Evolutionary conservation across 2,113 vertebrate genomes (phyloP).

Genomic region (Ciconia boyciana): DNA sequence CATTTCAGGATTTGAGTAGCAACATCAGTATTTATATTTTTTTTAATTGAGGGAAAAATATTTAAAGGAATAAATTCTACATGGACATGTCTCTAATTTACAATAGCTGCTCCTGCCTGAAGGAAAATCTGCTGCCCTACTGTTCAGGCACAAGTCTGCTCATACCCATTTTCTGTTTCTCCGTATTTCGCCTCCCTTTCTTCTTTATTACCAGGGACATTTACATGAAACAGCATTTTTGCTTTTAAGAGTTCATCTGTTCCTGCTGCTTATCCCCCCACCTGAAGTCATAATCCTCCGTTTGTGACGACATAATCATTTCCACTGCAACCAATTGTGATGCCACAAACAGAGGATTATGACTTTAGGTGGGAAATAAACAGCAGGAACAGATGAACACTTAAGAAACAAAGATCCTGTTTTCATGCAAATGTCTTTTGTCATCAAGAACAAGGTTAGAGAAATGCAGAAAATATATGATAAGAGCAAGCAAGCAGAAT

Average conservation of each 20-base stretch:
- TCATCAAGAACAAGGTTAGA: conserved; percentile 47
- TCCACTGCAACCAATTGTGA: conserved; percentile 44
- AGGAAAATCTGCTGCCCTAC: conserved; percentile 35
- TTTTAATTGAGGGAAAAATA: neutral
- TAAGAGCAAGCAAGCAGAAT: conserved; percentile 49
- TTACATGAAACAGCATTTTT: conserved; percentile 43
- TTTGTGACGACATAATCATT: conserved; percentile 35
- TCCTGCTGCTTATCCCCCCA: conserved; percentile 43
- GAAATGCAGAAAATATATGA: conserved; percentile 39
- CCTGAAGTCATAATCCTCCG: conserved; percentile 52
- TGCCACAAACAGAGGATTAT: conserved; percentile 19
- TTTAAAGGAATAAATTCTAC: neutral
- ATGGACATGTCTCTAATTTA: neutral
- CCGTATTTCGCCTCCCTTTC: conserved; percentile 13
- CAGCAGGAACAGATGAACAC: conserved; percentile 53
- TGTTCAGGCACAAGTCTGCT: conserved; percentile 22
- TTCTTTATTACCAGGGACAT: conserved; percentile 32
- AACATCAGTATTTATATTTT: neutral
- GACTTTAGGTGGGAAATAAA: conserved; percentile 24
- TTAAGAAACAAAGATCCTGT: conserved; percentile 27
- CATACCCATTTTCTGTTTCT: conserved; percentile 31
- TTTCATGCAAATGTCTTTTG: conserved; percentile 48
- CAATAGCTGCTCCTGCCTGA: conserved; percentile 41
- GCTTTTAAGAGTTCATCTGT: conserved; percentile 44
- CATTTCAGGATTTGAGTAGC: neutral